Percentiles rank a stretch among this genome's conserved stretches.
Conservation (phyloP, 2,797 vertebrate species). For the Bradypus variegatus region DNA sequence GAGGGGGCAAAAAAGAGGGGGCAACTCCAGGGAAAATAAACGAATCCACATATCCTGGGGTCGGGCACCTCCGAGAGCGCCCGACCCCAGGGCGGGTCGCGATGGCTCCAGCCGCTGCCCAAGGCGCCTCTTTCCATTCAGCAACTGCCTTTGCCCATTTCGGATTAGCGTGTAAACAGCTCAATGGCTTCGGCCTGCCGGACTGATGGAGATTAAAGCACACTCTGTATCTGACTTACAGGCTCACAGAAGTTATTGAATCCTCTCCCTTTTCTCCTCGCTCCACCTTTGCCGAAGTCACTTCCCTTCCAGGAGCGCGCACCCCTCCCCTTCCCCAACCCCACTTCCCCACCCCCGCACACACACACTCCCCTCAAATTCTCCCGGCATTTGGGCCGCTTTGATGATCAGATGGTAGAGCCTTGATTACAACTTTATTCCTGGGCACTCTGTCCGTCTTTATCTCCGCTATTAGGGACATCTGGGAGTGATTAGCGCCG, state of each 20-base stretch:
- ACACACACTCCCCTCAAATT: conserved; percentile 39
- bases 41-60: conserved; percentile 34
- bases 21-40: conserved; percentile 49
- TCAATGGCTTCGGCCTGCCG: not conserved
- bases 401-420: conserved; percentile 74
- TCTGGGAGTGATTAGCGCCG: conserved; percentile 85
- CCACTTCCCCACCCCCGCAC: not conserved
- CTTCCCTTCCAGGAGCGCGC: not conserved
- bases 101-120: no score
- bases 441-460: conserved; percentile 73
- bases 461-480: conserved; percentile 84
- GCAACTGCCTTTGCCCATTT: not conserved
- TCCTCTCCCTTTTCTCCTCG: not conserved
- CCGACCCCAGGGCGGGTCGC: no score
- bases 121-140: not conserved
- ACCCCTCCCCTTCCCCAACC: not conserved
- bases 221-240: conserved; percentile 45
- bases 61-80: conserved; percentile 23
- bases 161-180: conserved; percentile 31
- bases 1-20: not conserved
- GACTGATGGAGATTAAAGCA: not conserved
- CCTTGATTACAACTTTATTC: conserved; percentile 80
- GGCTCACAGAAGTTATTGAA: conserved; percentile 50
- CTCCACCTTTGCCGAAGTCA: not conserved
- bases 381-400: conserved; percentile 65